Base-by-base conservation (phyloP, 2,113 vertebrate species). In the Poeciliopsis retropinna region DNA sequence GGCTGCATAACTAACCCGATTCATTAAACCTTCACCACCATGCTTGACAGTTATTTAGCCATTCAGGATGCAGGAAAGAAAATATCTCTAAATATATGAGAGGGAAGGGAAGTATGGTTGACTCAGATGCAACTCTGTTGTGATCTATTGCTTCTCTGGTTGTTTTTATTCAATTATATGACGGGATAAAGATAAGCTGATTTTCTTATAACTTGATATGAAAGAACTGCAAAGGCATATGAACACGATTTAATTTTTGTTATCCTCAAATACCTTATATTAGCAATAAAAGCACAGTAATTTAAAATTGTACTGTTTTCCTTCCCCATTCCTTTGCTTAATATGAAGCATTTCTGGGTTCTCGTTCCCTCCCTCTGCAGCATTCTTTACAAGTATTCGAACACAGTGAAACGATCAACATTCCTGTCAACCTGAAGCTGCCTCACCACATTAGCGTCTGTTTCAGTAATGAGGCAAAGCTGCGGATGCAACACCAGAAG, bases 401-500 rank as follows among this genome's bases (percentile, higher is more conserved):
- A 65, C 31, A 41, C 65, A 32, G 72, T 10, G 17, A 54, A 78
- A 73, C 22, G 6, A 68, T 27, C 31, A 69, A 67, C 72, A 80
- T 79, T 89, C 70, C 85, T 92, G 85, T 71, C 83, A 86, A 87
- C 84, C 85, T 84, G 80, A 86, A 87, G 70, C 71, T 0, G 22
- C 82, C 79, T 30, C 0, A 54, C 79, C 85, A 86, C 88, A 90
- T 91, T 87, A 92, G 91, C 91, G 91, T 91, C 87, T 92, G 92
- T 91, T 93, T 89, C 87, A 65, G 79, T 91, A 93, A 92, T 90
- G 78, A 86, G 88, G 81, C 85, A 72, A 86, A 76, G 73, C 72
- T 74, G 83, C 64, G 76, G 91, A 86, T 81, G 84, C 79, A 91
- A 90, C 84, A 88, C 83, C 61, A 78, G 87, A 79, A 84, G 79